A percentile compares a stretch with the other conserved stretches of the same genome.
phyloP scores from a whole-genome alignment of 2,113 vertebrate species.

The Tauraco erythrolophus region DNA sequence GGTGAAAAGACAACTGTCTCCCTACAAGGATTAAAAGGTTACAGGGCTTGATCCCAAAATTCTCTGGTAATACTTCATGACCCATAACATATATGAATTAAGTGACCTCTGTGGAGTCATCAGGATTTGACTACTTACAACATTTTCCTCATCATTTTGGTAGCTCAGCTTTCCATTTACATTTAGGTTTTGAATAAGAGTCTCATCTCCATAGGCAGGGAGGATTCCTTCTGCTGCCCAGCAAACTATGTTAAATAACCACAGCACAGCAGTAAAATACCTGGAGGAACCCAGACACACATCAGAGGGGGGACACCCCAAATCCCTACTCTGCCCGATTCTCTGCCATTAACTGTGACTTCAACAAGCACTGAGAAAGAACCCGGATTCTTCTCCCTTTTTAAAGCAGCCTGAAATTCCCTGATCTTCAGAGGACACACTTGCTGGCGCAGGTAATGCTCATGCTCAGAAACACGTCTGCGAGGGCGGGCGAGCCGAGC shows the following conservation, averaged over 20 bases:
- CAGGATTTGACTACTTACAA: not conserved
- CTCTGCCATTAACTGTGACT: not conserved
- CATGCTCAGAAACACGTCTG: not conserved
- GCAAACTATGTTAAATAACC: not conserved
- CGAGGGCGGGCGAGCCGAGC: not conserved
- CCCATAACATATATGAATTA: not conserved
- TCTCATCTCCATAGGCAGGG: not conserved
- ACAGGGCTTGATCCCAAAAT: not conserved
- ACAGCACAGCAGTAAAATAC: not conserved
- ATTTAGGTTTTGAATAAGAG: not conserved
- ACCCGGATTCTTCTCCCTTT: not conserved
- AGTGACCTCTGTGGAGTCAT: not conserved
- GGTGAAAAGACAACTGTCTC: not conserved
- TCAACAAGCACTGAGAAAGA: not conserved
- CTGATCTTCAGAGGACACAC: not conserved
- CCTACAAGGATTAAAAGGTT: not conserved
- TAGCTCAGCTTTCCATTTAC: not conserved
- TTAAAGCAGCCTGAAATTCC: not conserved
- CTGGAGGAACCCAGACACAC: not conserved
- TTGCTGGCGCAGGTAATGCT: not conserved
- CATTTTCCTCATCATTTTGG: not conserved
- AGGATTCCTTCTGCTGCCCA: not conserved
- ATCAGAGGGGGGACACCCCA: not conserved
- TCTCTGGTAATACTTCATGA: not conserved
- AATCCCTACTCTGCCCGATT: not conserved